Evolutionary conservation across 2,797 vertebrate species (phyloP).

Genomic region (Kryptopterus vitreolus): DNA sequence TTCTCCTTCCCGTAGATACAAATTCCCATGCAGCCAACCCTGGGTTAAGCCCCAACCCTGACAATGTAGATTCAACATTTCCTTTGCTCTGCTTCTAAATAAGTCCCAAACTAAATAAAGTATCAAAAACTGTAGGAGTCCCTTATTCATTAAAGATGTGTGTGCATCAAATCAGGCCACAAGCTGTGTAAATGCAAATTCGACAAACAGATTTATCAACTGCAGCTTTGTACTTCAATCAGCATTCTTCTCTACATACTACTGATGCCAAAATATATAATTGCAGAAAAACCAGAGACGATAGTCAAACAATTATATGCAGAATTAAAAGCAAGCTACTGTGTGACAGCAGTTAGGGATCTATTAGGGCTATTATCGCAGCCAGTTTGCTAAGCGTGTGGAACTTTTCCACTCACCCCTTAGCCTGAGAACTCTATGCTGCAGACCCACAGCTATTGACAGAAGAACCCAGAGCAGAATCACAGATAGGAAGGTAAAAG

Average conservation of each 20-base stretch:
- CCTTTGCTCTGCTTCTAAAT: neutral
- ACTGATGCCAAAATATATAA: neutral
- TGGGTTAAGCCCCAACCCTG: too few relatives aligned
- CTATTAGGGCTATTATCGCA: slow-evolving; percentile 6
- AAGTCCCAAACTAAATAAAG: neutral
- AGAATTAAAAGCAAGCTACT: slow-evolving; percentile 11
- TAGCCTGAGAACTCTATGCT: slow-evolving; percentile 48
- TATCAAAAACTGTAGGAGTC: neutral
- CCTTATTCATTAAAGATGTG: neutral
- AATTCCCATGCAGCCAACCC: too few relatives aligned
- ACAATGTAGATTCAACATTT: neutral
- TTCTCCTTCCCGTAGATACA: too few relatives aligned
- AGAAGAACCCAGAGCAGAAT: slow-evolving; percentile 19
- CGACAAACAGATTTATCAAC: neutral
- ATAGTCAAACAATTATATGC: neutral
- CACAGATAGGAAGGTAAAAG: slow-evolving; percentile 18
- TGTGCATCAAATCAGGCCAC: neutral
- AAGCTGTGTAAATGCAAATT: neutral
- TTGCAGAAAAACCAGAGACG: neutral
- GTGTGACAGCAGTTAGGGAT: slow-evolving; percentile 10
- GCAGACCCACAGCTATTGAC: slow-evolving; percentile 46
- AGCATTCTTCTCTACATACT: neutral
- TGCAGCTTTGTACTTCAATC: neutral
- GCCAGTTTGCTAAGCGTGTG: neutral
- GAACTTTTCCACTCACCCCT: slow-evolving; percentile 49